Evolutionary conservation across 53 echinoderm and acorn worm species (phyloP).

Genomic region (Stichopus horrens): DNA sequence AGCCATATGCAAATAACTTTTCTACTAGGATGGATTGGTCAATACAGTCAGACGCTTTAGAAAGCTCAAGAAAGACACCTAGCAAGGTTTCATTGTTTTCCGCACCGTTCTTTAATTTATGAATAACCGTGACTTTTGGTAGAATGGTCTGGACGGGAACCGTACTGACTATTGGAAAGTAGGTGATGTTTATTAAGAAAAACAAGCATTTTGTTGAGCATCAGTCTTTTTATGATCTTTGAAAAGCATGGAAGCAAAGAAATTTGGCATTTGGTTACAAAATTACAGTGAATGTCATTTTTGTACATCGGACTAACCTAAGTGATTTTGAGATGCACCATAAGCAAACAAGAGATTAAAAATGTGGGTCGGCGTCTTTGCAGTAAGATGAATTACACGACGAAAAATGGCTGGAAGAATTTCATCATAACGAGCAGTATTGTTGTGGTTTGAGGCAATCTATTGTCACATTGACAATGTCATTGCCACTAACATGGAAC

Average conservation of each 20-base stretch:
- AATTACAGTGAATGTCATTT: background rate
- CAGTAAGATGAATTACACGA: slow-evolving; percentile 7
- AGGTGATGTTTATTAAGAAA: slow-evolving; percentile 1
- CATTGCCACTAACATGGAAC: background rate
- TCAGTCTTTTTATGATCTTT: background rate
- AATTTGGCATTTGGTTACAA: background rate
- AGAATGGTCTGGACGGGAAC: background rate
- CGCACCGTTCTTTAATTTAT: too few species aligned
- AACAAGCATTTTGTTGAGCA: slow-evolving; percentile 5
- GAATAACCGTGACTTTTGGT: too few species aligned
- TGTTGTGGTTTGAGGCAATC: too few species aligned
- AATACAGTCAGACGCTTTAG: slow-evolving; percentile 3
- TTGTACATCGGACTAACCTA: background rate
- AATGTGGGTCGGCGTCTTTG: background rate
- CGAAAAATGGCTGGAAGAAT: too few species aligned
- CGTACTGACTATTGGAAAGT: background rate
- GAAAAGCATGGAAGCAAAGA: slow-evolving; percentile 24
- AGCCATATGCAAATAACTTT: background rate
- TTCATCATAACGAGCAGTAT: too few species aligned
- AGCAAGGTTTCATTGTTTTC: too few species aligned
- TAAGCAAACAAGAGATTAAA: background rate
- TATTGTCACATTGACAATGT: background rate
- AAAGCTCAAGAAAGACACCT: too few species aligned
- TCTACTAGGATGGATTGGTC: background rate
- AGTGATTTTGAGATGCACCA: background rate